Percentiles rank a stretch among this genome's conserved stretches.
These are phyloP conservation scores for Pteronotus mesoamericanus DNA, from an alignment of 2,797 vertebrate genomes.

Conservation along the genomic window DNA sequence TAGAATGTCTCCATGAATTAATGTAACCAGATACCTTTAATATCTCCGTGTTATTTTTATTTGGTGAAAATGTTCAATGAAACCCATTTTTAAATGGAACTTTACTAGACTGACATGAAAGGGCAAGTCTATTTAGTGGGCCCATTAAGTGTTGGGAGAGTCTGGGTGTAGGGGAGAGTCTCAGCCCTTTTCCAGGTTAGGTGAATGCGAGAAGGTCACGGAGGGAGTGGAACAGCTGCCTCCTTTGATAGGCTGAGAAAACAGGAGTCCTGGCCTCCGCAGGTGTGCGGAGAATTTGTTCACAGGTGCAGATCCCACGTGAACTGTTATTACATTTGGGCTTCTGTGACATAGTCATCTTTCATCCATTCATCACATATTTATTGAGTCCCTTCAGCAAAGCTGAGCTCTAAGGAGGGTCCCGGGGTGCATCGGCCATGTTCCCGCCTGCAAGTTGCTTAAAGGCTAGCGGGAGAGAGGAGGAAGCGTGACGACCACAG, in stretches of 20 bases:
- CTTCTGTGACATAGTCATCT: conserved; percentile 21
- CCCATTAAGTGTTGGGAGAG: background rate
- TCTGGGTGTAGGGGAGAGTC: background rate
- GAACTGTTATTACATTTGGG: background rate
- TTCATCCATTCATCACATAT: background rate
- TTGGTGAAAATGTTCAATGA: background rate
- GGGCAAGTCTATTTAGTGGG: background rate
- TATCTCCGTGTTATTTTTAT: background rate
- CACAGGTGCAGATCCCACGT: conserved; percentile 52
- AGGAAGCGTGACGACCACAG: background rate
- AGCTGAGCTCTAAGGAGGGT: background rate
- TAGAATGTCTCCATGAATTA: background rate
- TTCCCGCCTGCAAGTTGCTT: background rate
- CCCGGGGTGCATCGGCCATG: accelerated
- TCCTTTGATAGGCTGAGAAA: background rate
- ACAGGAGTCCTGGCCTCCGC: background rate
- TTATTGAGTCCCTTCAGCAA: background rate
- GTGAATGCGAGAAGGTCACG: background rate
- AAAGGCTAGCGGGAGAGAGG: background rate
- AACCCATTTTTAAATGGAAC: background rate
- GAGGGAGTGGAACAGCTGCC: background rate
- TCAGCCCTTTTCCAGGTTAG: background rate
- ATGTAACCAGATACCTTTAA: background rate
- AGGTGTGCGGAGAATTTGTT: conserved; percentile 16
- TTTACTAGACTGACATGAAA: background rate